Conservation (phyloP, 2,113 vertebrate genomes). For the Cyrtonyx montezumae region DNA sequence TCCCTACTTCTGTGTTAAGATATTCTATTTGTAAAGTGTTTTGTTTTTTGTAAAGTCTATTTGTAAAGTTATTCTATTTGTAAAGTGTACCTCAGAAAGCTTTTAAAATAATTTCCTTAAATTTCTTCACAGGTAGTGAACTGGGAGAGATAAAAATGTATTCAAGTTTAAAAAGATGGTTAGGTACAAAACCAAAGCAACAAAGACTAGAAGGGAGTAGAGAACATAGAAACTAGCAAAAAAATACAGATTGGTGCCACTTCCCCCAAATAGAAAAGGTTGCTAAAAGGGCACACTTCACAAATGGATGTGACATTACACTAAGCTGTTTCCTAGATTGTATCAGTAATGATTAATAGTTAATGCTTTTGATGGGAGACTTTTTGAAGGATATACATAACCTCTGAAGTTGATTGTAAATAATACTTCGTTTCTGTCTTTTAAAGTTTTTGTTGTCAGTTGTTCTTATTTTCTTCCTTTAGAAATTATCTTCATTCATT, state of each 20-base stretch:
- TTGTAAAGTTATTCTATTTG: background rate
- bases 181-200: background rate
- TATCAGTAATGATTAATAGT: background rate
- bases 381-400: background rate
- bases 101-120: background rate
- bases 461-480: background rate
- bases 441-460: background rate
- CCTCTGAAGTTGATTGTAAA: background rate
- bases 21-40: background rate
- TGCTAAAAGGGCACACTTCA: background rate
- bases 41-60: too few species aligned
- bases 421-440: background rate
- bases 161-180: background rate
- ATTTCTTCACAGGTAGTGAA: background rate
- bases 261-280: background rate
- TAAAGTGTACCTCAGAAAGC: background rate
- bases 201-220: background rate
- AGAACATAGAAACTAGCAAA: background rate
- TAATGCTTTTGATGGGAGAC: background rate
- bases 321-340: background rate
- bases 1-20: background rate
- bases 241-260: background rate
- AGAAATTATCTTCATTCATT: background rate
- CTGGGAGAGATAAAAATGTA: background rate
- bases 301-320: accelerated